phyloP scores from a whole-genome alignment of 2,113 vertebrate species.

The Ctenodactylus gundi region DNA sequence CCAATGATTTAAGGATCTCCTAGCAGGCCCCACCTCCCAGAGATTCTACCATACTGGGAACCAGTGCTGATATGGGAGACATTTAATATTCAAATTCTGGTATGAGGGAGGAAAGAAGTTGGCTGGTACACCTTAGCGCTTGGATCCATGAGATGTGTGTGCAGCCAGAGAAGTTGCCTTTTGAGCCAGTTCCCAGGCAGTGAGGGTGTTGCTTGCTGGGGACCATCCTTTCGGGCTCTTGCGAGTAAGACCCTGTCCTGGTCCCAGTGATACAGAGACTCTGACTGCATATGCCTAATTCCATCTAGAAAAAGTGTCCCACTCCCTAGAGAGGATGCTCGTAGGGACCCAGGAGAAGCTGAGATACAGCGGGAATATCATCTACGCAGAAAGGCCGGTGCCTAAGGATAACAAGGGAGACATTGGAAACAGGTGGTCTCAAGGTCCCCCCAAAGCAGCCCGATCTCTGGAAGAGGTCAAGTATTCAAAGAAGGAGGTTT shows the following conservation, averaged over 20 bases:
- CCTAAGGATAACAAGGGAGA: not conserved
- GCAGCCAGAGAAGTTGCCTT: not conserved
- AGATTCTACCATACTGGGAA: no score
- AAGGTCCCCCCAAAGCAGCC: not conserved
- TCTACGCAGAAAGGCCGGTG: accelerated
- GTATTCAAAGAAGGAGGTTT: not conserved
- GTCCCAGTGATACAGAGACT: not conserved
- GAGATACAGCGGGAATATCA: not conserved
- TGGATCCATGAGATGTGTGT: accelerated
- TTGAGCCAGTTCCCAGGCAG: no score
- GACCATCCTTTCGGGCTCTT: not conserved
- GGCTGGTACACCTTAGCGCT: not conserved
- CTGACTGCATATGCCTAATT: not conserved
- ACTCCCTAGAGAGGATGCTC: not conserved
- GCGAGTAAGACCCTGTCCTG: not conserved
- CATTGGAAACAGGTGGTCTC: not conserved
- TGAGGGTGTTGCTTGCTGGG: not conserved
- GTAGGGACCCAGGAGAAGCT: not conserved
- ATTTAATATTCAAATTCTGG: not conserved
- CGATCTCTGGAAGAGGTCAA: not conserved
- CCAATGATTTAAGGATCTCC: not conserved
- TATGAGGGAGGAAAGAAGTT: not conserved
- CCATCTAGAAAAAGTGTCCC: not conserved
- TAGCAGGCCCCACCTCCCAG: not conserved
- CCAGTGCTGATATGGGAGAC: no score